These are phyloP conservation scores for Drosophila anceps DNA, from an alignment of 2,888 invertebrate species.

Conservation along the genomic window DNA sequence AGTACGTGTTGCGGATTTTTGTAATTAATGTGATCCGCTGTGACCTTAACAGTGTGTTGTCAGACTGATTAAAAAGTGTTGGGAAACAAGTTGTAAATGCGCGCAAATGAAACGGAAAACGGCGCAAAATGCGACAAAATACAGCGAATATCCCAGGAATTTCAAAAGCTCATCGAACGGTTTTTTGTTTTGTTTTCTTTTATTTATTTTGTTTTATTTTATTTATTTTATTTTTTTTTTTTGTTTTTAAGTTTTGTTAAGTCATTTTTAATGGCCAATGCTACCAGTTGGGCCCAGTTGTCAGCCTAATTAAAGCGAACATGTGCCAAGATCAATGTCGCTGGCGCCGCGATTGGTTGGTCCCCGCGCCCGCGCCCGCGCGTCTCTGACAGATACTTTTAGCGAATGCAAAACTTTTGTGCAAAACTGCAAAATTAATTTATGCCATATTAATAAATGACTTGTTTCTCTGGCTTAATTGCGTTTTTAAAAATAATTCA, in stretches of 20 bases:
- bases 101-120: slow-evolving; percentile 62
- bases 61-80: slow-evolving; percentile 78
- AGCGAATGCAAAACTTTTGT: slow-evolving; percentile 45
- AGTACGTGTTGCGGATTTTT: slow-evolving; percentile 64
- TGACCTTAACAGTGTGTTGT: slow-evolving; percentile 78
- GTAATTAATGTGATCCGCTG: slow-evolving; percentile 76
- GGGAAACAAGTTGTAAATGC: slow-evolving; percentile 75
- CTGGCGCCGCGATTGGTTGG: slow-evolving; percentile 62
- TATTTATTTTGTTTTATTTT: slow-evolving; percentile 6
- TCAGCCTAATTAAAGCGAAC: slow-evolving; percentile 78
- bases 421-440: slow-evolving; percentile 73
- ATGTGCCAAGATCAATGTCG: slow-evolving; percentile 81
- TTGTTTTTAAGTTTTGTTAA: slow-evolving; percentile 51
- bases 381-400: slow-evolving; percentile 60
- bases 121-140: slow-evolving; percentile 3
- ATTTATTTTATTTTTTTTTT: too few relatives aligned
- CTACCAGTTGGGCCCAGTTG: slow-evolving; percentile 42
- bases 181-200: slow-evolving; percentile 6
- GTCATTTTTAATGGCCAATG: slow-evolving; percentile 67
- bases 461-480: slow-evolving; percentile 66
- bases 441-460: slow-evolving; percentile 60
- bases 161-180: slow-evolving; percentile 37
- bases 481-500: slow-evolving; percentile 48
- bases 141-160: slow-evolving; percentile 23
- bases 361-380: too few relatives aligned